These are phyloP conservation scores for Corythornis cristatus DNA, from an alignment of 2,113 vertebrate genomes.

Conservation along the genomic window DNA sequence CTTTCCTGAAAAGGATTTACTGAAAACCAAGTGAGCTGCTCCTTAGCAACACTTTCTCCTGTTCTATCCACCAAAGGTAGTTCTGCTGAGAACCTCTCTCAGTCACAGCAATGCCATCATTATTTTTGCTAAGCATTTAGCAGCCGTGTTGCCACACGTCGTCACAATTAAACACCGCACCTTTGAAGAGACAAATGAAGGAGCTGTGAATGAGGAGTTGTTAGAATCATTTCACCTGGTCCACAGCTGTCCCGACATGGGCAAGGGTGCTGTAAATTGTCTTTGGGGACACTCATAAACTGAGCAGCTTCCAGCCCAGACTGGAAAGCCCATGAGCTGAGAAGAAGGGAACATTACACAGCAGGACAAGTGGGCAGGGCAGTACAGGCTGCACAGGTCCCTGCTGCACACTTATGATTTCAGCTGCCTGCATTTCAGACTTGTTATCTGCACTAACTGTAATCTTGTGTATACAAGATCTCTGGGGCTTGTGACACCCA, in stretches of 20 bases:
- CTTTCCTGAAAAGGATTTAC: not conserved
- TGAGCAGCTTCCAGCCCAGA: not conserved
- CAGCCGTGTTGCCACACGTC: not conserved
- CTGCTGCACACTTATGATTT: not conserved
- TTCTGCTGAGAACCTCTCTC: not conserved
- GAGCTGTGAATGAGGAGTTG: not conserved
- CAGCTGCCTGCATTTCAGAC: not conserved
- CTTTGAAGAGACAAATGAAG: not conserved
- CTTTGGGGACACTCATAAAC: not conserved
- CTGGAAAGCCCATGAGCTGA: not conserved
- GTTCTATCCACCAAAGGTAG: not conserved
- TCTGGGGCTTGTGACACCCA: not conserved
- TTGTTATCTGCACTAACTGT: not conserved
- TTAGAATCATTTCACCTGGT: not conserved
- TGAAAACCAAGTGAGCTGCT: not conserved
- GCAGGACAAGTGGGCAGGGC: not conserved
- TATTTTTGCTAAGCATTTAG: not conserved
- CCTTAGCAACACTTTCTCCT: not conserved
- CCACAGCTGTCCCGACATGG: not conserved
- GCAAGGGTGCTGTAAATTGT: not conserved
- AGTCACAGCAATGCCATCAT: not conserved
- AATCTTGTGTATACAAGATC: too few species aligned
- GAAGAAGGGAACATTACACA: not conserved
- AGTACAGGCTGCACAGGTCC: not conserved
- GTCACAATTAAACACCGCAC: not conserved